phyloP scores from a whole-genome alignment of 2,888 invertebrate species.

The Troides oblongomaculatus region DNA sequence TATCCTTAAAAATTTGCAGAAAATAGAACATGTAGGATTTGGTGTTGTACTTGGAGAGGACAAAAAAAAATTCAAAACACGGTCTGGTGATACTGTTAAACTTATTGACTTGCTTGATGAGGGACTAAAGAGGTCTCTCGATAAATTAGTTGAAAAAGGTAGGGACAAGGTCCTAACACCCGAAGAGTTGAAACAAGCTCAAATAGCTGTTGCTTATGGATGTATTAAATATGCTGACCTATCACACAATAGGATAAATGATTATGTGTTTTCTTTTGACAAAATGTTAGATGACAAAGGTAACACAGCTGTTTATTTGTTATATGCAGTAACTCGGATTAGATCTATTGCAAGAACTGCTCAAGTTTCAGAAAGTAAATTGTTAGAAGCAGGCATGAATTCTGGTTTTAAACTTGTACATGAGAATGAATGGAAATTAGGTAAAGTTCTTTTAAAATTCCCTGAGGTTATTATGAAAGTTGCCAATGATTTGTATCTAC shows the following conservation, averaged over 20 bases:
- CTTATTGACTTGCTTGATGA: slow-evolving; percentile 94
- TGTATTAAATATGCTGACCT: slow-evolving; percentile 99
- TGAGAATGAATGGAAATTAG: slow-evolving; percentile 96
- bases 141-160: slow-evolving; percentile 92
- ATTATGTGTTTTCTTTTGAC: slow-evolving; percentile 99
- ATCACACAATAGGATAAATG: slow-evolving; percentile 94
- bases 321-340: slow-evolving; percentile 97
- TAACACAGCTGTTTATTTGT: slow-evolving; percentile 98
- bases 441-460: slow-evolving; percentile 91
- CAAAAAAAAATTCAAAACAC: slow-evolving; percentile 98
- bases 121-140: slow-evolving; percentile 89
- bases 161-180: slow-evolving; percentile 89
- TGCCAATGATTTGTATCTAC: slow-evolving; percentile 89
- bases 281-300: slow-evolving; percentile 99
- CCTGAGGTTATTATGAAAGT: slow-evolving; percentile 92
- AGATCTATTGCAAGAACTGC: slow-evolving; percentile 92
- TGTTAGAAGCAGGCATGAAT: slow-evolving; percentile 81
- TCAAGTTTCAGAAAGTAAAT: slow-evolving; percentile 81
- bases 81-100: slow-evolving; percentile 97
- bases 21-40: slow-evolving; percentile 95
- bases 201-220: slow-evolving; percentile 96
- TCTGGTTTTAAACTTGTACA: slow-evolving; percentile 87
- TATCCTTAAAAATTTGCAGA: slow-evolving; percentile 82
- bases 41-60: slow-evolving; percentile 99
- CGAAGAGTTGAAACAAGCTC: slow-evolving; percentile 90